Evolutionary conservation across 2,888 invertebrate species (phyloP).

Genomic region (Chloroclystis v-ata): DNA sequence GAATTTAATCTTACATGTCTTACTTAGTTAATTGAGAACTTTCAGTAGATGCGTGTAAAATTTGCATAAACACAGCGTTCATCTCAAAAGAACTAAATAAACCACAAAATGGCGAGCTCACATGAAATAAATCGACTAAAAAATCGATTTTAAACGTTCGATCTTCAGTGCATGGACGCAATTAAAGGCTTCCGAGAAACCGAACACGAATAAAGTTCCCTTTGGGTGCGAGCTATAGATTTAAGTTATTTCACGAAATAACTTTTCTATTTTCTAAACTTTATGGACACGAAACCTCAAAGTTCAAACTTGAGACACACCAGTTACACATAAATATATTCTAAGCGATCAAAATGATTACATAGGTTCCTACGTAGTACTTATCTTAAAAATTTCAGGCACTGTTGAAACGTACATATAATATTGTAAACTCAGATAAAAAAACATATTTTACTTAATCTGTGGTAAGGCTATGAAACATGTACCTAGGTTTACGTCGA

Average conservation of each 20-base stretch:
- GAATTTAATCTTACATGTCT: conserved; percentile 30
- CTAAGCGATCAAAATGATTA: too few relatives aligned
- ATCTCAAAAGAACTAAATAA: conserved; percentile 68
- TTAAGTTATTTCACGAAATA: conserved; percentile 8
- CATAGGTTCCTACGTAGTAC: too few relatives aligned
- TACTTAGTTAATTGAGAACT: conserved; percentile 72
- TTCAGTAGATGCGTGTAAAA: conserved; percentile 73
- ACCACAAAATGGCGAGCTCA: conserved; percentile 58
- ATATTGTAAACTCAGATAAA: too few relatives aligned
- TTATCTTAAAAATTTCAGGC: too few relatives aligned
- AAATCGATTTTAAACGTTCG: conserved; percentile 76
- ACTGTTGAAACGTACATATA: too few relatives aligned
- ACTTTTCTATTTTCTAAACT: too few relatives aligned
- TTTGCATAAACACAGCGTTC: conserved; percentile 74
- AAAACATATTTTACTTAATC: too few relatives aligned
- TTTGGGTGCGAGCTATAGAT: conserved; percentile 36
- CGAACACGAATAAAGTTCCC: conserved; percentile 52
- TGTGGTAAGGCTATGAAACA: too few relatives aligned
- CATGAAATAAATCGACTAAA: conserved; percentile 72
- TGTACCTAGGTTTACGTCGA: too few relatives aligned
- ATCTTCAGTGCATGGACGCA: conserved; percentile 70
- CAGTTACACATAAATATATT: too few relatives aligned
- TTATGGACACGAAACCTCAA: too few relatives aligned
- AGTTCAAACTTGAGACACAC: too few relatives aligned
- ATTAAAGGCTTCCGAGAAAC: conserved; percentile 75